These are phyloP conservation scores for Bovichtus variegatus DNA, from an alignment of 2,797 vertebrate genomes.

Conservation along the genomic window DNA sequence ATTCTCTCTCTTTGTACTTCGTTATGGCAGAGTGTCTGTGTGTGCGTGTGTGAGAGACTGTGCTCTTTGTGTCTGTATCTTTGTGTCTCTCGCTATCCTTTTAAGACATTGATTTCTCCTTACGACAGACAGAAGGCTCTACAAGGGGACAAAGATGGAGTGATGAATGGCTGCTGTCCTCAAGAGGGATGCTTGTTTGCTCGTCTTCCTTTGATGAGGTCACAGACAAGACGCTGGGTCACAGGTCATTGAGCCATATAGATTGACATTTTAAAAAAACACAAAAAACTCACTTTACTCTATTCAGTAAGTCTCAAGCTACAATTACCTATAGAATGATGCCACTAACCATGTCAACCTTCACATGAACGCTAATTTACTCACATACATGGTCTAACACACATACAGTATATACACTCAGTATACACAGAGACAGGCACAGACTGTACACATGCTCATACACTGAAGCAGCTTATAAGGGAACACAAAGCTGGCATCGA, in stretches of 20 bases:
- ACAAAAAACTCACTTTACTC: constrained; percentile 77
- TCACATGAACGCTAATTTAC: constrained; percentile 63
- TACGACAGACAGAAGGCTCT: constrained; percentile 66
- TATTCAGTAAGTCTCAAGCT: constrained; percentile 75
- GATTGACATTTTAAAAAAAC: constrained; percentile 75
- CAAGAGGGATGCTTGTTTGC: constrained; percentile 80
- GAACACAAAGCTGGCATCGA: constrained; percentile 32
- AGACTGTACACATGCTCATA: not conserved
- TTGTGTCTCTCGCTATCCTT: constrained; percentile 60
- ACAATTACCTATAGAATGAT: constrained; percentile 77
- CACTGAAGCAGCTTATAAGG: constrained; percentile 7
- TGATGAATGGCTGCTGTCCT: constrained; percentile 82
- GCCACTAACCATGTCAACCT: constrained; percentile 64
- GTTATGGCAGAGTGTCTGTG: constrained; percentile 27
- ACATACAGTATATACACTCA: not conserved
- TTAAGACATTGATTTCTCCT: constrained; percentile 80
- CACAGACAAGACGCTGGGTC: constrained; percentile 75
- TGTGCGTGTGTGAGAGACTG: constrained; percentile 31
- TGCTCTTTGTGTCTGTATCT: constrained; percentile 71
- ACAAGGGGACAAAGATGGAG: constrained; percentile 78
- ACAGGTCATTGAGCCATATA: constrained; percentile 70
- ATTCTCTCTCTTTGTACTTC: constrained; percentile 59
- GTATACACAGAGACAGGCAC: constrained; percentile 11
- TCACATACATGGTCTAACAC: constrained; percentile 46
- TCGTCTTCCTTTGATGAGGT: constrained; percentile 81